Evolutionary conservation across 2,113 vertebrate species (phyloP).

Genomic region (Alces alces): DNA sequence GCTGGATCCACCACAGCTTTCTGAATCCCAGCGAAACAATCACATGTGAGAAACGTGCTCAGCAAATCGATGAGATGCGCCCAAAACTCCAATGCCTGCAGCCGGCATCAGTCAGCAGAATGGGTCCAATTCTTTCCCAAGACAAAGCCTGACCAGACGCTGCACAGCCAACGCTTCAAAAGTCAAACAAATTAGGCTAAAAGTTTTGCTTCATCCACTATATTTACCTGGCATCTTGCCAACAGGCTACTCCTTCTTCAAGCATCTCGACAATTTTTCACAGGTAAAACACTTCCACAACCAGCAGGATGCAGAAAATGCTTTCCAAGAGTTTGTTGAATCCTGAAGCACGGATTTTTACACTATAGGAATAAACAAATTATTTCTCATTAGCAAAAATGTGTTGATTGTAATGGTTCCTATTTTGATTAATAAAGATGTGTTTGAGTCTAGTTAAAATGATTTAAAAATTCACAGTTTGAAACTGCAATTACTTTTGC

Average conservation of each 20-base stretch:
- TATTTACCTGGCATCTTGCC: not conserved
- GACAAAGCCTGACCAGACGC: not conserved
- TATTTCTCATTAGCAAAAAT: not conserved
- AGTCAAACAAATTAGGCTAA: not conserved
- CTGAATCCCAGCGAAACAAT: not conserved
- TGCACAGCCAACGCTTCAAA: not conserved
- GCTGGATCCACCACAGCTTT: not conserved
- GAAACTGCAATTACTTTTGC: not conserved
- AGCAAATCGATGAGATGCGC: not conserved
- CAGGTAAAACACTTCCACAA: not conserved
- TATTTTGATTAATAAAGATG: not conserved
- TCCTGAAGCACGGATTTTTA: not conserved
- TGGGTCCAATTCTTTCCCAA: not conserved
- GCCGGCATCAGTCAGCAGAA: not conserved
- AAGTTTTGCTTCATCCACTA: not conserved
- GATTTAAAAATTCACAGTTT: not conserved
- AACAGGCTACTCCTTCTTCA: not conserved
- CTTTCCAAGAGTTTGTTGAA: not conserved
- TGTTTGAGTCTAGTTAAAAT: not conserved
- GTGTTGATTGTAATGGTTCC: not conserved
- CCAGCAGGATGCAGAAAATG: not conserved
- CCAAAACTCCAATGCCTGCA: not conserved
- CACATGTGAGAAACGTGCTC: not conserved
- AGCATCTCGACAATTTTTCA: not conserved
- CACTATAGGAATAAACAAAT: not conserved